Evolutionary conservation across 53 echinoderm and acorn worm genomes (phyloP), one percentile per base, ranked within the genome.

Genomic region (Apostichopus leukothele): DNA sequence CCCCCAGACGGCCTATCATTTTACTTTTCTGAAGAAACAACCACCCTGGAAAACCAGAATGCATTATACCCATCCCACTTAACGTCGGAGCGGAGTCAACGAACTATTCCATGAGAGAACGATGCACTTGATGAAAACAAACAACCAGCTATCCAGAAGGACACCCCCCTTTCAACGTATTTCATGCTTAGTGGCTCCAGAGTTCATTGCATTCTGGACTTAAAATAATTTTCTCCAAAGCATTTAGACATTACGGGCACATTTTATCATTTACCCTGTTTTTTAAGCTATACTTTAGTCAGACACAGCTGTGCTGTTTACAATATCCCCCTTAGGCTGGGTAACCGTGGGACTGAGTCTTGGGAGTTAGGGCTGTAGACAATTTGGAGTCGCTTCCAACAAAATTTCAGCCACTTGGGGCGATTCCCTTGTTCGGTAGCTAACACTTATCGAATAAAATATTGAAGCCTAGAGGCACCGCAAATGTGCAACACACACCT

Each of bases 381-480:
- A 81, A 81, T 81, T 81, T 81, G 81, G 81, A 81, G 81, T 81
- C 81, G 9, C 55, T 81, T 81, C 81, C 81, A 51, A 81, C 81
- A 81, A 81, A 81, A 81, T 81, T 81, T 21, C 81, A 81, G 54
- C 81, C 81, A 81, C 81, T 81, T 55, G 53, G 54, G 81, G 81
- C 81, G 55, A 81, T 81, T 81, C 81, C 60, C 81, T 81, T 81
- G 81, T 81, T 81, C 59, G 55, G 81, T 81, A 81, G 55, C 81
- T 81, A 22, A 81, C 81, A 81, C 81, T 81, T 81, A 81, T 81
- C 55, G 81, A 81, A 81, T 81, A 81, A 81, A 81, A 81, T 57
- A 81, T 81, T 55, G 23, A 81, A 54, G 81, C 81, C 81, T 81
- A 23, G 60, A 55, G 81, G 81, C 55, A 59, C 81, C 23, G 60